These are phyloP conservation scores for Sebastes variabilis DNA, from an alignment of 2,797 vertebrate species.

Conservation along the genomic window DNA sequence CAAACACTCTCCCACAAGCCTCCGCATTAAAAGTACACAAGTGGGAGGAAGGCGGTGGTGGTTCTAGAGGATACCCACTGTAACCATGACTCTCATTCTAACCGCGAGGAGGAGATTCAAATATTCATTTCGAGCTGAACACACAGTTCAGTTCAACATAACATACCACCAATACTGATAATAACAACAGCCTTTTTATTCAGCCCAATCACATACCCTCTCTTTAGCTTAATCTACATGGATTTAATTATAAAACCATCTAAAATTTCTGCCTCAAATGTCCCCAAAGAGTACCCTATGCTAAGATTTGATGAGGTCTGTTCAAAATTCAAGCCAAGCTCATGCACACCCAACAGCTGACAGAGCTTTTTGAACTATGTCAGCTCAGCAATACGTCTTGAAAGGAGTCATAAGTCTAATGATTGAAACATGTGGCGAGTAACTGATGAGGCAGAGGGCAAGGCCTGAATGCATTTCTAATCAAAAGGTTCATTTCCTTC, in stretches of 20 bases:
- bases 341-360: not conserved
- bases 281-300: not conserved
- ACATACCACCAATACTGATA: not conserved
- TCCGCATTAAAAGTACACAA: constrained; percentile 29
- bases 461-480: constrained; percentile 44
- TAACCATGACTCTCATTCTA: constrained; percentile 22
- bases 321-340: constrained; percentile 3
- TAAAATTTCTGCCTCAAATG: not conserved
- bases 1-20: constrained; percentile 43
- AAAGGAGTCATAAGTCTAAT: not conserved
- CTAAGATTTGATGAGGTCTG: not conserved
- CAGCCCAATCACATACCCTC: not conserved
- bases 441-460: constrained; percentile 23
- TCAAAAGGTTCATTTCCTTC: constrained; percentile 38
- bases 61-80: constrained; percentile 11
- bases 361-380: constrained; percentile 8
- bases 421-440: not conserved
- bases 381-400: constrained; percentile 7
- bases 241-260: not conserved
- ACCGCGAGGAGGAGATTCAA: constrained; percentile 29
- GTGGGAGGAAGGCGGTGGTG: constrained; percentile 38
- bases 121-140: constrained; percentile 19
- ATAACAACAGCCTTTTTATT: not conserved
- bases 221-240: not conserved
- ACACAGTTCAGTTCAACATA: not conserved